Evolutionary conservation across 2,888 invertebrate species (phyloP).

Genomic region (Andrena bucephala): DNA sequence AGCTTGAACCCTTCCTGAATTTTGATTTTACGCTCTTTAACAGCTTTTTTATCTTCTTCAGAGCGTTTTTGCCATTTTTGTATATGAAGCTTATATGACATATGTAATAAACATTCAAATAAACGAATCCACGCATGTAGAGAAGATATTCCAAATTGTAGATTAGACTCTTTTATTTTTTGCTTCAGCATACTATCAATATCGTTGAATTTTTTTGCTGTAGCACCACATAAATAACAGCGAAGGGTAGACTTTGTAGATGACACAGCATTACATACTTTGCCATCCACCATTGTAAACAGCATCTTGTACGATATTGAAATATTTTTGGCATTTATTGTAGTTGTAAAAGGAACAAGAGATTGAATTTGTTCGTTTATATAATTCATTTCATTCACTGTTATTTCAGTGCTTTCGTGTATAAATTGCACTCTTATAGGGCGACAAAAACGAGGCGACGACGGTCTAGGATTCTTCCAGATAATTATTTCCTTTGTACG

Average conservation of each 20-base stretch:
- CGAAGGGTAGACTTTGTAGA: background rate
- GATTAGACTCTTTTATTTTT: background rate
- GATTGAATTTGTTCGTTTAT: background rate
- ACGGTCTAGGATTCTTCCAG: slow-evolving; percentile 6
- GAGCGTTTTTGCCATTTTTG: slow-evolving; percentile 4
- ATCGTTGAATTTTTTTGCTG: background rate
- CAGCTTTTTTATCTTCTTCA: slow-evolving; percentile 9
- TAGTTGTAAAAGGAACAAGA: background rate
- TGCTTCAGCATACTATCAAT: background rate
- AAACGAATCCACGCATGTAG: slow-evolving; percentile 9
- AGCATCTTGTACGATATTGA: background rate
- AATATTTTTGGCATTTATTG: slow-evolving; percentile 2
- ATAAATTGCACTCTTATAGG: background rate
- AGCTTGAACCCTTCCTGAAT: slow-evolving; percentile 1
- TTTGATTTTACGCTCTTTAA: too few species aligned
- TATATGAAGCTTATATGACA: slow-evolving; percentile 10
- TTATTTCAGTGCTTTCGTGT: background rate
- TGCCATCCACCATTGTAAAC: background rate
- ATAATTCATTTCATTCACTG: background rate
- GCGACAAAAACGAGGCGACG: background rate
- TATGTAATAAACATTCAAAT: background rate
- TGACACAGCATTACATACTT: slow-evolving; percentile 5
- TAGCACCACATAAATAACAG: slow-evolving; percentile 4
- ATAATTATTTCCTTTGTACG: background rate
- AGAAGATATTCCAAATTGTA: background rate